Conservation (phyloP, 2,797 vertebrate genomes). For the Hemitrygon akajei region DNA sequence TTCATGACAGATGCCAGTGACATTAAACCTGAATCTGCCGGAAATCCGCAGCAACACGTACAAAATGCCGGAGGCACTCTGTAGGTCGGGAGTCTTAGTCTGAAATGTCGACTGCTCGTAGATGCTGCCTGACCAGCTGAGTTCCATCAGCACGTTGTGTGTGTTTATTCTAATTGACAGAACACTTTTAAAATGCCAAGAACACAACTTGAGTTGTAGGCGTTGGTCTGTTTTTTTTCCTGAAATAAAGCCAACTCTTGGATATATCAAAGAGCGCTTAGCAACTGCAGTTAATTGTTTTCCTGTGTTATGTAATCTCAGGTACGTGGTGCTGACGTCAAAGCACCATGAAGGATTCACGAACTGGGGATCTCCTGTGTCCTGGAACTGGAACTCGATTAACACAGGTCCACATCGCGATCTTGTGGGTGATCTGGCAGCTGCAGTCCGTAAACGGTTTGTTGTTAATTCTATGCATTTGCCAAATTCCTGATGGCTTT, state of each 20-base stretch:
- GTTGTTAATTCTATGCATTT: background rate
- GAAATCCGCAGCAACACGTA: too few species aligned
- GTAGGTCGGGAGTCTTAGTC: too few species aligned
- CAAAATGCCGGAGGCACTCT: too few species aligned
- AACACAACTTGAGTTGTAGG: background rate
- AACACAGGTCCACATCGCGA: constrained; percentile 80
- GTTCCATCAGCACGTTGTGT: too few species aligned
- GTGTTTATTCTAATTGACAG: background rate
- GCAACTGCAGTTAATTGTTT: background rate
- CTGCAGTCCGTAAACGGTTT: constrained; percentile 74
- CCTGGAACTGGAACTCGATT: constrained; percentile 96
- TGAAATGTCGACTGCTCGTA: too few species aligned
- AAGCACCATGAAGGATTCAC: constrained; percentile 98
- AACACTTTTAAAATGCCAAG: background rate
- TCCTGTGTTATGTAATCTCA: constrained; percentile 45
- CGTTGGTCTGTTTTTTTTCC: background rate
- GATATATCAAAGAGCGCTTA: background rate
- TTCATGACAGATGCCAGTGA: too few species aligned
- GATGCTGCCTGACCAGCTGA: too few species aligned
- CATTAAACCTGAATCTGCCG: too few species aligned
- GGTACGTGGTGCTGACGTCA: constrained; percentile 85
- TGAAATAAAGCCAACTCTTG: background rate
- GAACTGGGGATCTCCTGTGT: constrained; percentile 77
- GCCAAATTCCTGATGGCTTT: background rate
- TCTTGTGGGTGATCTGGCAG: constrained; percentile 77